Evolutionary conservation across 2,113 vertebrate genomes (phyloP).

Genomic region (Turdus rufiventris): DNA sequence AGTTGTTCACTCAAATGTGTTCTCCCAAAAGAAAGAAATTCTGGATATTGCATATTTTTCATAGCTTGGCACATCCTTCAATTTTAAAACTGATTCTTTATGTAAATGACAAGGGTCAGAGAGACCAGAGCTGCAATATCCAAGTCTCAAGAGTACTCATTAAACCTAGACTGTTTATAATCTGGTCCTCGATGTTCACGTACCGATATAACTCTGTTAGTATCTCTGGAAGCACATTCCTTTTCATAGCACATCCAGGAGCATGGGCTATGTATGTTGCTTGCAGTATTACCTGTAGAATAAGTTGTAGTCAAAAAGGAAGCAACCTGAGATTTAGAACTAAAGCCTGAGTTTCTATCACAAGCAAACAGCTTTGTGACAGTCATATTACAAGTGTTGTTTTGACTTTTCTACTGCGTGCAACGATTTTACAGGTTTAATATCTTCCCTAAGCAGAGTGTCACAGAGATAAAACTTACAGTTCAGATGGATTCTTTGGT

Average conservation of each 20-base stretch:
- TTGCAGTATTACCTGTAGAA: not conserved
- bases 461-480: not conserved
- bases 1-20: not conserved
- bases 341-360: not conserved
- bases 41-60: not conserved
- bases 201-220: not conserved
- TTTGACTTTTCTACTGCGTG: not conserved
- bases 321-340: not conserved
- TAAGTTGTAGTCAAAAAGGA: not conserved
- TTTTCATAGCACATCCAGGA: not conserved
- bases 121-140: not conserved
- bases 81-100: conserved; percentile 12
- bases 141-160: conserved; percentile 41
- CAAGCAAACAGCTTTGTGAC: not conserved
- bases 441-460: not conserved
- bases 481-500: not conserved
- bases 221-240: not conserved
- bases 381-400: not conserved
- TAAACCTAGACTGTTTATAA: conserved; percentile 28
- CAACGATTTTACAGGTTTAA: not conserved
- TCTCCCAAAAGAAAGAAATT: not conserved
- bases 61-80: not conserved
- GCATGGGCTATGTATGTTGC: not conserved
- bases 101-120: not conserved
- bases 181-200: not conserved